Base-by-base conservation (phyloP, 2,888 invertebrate species). In the Dolichopus griseipennis region DNA sequence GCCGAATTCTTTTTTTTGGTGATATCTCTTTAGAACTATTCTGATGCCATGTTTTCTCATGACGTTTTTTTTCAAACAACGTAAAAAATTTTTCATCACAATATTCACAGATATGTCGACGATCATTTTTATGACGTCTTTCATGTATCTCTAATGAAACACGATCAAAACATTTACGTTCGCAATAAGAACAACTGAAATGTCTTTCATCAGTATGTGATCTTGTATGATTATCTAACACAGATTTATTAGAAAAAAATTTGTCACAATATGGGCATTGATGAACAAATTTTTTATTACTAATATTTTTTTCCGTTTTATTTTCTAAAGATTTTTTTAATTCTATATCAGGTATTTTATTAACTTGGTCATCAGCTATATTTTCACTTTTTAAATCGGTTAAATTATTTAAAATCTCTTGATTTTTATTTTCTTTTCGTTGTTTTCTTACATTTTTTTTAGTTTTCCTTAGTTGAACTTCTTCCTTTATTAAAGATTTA, bases 201-300 rank as follows among this genome's bases (percentile, higher is more conserved):
- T 27, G 63, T 63, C 27, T 27, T 33, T 63, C 15, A 27, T 18
- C 27, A 15, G 18, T 63, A 63, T 63, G 63, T 1, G 6, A 12
- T 27, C 27, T 27, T 12, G 18, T 15, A 63, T 63, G 63, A 27
- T 18, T 63, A 27, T 63, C 63, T 63, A 63, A 63, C 12, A 10
- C 15, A 63, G 12, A 27, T 27, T 27, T 63, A 18, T 63, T 63
- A 10, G 27, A 4, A 63, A 63, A 63, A 5, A 7, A 0, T 18
- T 33, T 27, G 27, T 63, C 27, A 63, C 63, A 63, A 63, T 27
- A 63, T 63, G 15, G 27, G 6, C 63, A 63, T 63, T 27, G 27
- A 27, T 27, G 27, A 15, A 18, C 27, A 18, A 18, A 6, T 27
- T 4, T 33, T 18, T 10, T 63, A 15, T 63, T 18, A 27, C 4